Evolutionary conservation across 2,888 invertebrate genomes (phyloP), one percentile per base, ranked within the genome.

Genomic region (Sympetrum striolatum): DNA sequence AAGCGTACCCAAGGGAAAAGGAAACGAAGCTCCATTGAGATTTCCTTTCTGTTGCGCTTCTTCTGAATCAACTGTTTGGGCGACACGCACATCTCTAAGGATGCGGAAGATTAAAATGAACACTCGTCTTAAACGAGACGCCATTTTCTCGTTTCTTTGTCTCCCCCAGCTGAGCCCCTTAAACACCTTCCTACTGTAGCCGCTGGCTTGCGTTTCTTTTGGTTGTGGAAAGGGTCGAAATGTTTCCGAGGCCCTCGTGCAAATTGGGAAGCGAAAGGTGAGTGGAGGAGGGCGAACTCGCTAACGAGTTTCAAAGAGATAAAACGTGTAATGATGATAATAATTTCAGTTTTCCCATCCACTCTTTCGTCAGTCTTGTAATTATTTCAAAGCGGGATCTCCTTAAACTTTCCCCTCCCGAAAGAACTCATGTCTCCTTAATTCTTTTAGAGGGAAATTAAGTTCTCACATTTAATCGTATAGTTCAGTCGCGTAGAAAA

Each of bases 71-170:
- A 53, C 53, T 48, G 48, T 48, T 48, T 48, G 48, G n/a, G 73
- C 31, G 37, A n/a, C 37, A 60, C 60, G 37, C 37, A 10, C n/a
- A 37, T 60, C 37, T 37, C 60, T 37, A 86, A 86, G 64, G 86
- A 86, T 39, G 86, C 86, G 60, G 86, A 64, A 64, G 86, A 64
- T 86, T 64, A 64, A 86, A 86, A 64, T 86, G 86, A 86, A 86
- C 86, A 86, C 86, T 39, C 35, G 35, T 18, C 18, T 60, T 86
- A n/a, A 60, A 60, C 86, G 37, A 22, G 86, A 37, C 22, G n/a
- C 37, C 60, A 60, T 86, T 60, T 31, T 73, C 73, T 73, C 73
- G 25, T 31, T 25, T 25, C 73, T 73, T 73, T 73, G 25, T 73
- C 73, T 73, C 73, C 25, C 53, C 25, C 31, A 25, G 0, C 31